phyloP scores from a whole-genome alignment of 2,113 vertebrate species.

The Bombycilla garrulus region DNA sequence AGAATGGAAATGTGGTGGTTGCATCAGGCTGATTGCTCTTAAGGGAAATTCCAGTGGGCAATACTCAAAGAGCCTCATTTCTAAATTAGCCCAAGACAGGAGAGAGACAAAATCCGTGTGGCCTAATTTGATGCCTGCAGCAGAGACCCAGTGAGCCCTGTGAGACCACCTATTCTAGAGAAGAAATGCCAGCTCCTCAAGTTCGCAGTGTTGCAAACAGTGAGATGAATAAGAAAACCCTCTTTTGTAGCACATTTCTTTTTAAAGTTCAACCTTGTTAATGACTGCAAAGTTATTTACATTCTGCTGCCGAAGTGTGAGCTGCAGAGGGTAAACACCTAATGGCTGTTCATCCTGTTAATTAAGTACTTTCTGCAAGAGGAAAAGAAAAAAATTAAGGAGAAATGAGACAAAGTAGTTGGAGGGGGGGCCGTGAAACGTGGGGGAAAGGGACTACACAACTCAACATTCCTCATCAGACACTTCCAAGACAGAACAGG shows the following conservation, averaged over 20 bases:
- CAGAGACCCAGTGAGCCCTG: background rate
- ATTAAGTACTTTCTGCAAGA: conserved; percentile 20
- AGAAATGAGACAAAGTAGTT: background rate
- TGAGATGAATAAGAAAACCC: conserved; percentile 28
- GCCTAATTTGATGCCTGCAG: conserved; percentile 11
- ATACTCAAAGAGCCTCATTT: background rate
- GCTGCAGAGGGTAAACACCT: conserved; percentile 50
- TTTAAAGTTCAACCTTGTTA: conserved; percentile 49
- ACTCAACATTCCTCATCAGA: background rate
- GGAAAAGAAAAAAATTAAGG: background rate
- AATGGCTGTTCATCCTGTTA: conserved; percentile 40
- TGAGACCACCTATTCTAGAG: background rate
- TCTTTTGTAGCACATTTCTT: conserved; percentile 28
- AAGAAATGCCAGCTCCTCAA: background rate
- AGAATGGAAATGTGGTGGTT: background rate
- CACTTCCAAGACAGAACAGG: background rate
- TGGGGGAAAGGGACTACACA: background rate
- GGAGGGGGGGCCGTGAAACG: background rate
- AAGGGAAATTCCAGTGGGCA: background rate
- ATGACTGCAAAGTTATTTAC: conserved; percentile 44
- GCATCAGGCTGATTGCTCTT: background rate
- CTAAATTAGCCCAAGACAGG: background rate
- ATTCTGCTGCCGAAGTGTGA: conserved; percentile 27
- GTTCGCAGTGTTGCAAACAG: background rate
- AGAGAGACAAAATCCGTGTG: background rate